Evolutionary conservation across 2,888 invertebrate genomes (phyloP), one percentile per base, ranked within the genome.

Genomic region (Arge pagana): DNA sequence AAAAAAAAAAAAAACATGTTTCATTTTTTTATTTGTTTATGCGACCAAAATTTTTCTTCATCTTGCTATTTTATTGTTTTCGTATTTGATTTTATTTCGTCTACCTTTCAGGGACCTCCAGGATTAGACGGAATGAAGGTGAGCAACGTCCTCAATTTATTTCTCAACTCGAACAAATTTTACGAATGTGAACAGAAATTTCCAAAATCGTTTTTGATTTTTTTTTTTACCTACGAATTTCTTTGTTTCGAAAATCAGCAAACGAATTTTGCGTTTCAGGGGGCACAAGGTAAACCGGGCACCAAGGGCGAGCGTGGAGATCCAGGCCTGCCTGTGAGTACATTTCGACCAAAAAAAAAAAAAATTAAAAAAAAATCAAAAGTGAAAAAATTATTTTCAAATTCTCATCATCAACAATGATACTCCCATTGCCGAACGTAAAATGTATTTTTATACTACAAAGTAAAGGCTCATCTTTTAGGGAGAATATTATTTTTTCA

Each of bases 61-160:
- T 55, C 56, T 58, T 58, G 61, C 53, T 64, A 50, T 58, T 58
- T 60, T 58, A 36, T 52, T 58, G 60, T 58, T 52, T 52, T 63
- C 67, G 68, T 70, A 67, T 71, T 71, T 76, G 71, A 78, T 73
- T 78, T 79, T 65, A 61, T 71, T 83, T 83, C 79, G 82, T 82
- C 78, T 80, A 76, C 79, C 71, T 76, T 79, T 80, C 87, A 94
- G 94, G 94, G 94, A 77, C 90, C 92, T 65, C 89, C 93, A 59
- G 94, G 94, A 78, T 86, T 94, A 79, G 94, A 94, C 82, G 94
- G 94, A 78, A 93, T 94, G 90, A 95, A 94, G 89, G 93, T 93
- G 83, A 85, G 86, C 80, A 79, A 54, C 48, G 41, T 53, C 55
- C 30, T 53, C 48, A 36, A 50, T 54, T 52, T 50, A 54, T 26